phyloP scores from a whole-genome alignment of 1,140 invertebrate species.

The Grapholita molesta region DNA sequence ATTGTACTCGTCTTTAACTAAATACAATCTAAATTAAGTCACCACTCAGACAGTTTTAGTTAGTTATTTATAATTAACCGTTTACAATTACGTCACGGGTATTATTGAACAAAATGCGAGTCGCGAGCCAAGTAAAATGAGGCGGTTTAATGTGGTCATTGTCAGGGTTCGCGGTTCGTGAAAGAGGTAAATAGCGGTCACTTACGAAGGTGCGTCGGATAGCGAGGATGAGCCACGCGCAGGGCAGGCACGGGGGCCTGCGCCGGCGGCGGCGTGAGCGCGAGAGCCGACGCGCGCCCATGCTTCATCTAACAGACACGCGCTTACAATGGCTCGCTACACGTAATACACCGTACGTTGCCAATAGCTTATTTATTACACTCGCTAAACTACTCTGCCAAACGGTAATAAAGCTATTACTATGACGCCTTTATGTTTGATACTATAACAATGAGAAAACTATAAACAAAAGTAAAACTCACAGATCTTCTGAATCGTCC shows the following conservation, averaged over 20 bases:
- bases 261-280: neutral
- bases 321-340: neutral
- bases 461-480: neutral
- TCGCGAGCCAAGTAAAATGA: slow-evolving; percentile 10
- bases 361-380: slow-evolving; percentile 4
- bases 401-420: neutral
- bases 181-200: neutral
- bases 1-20: neutral
- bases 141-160: slow-evolving; percentile 5
- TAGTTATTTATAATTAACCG: neutral
- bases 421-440: neutral
- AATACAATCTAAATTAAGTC: neutral
- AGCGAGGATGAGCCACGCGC: neutral
- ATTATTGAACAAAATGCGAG: neutral
- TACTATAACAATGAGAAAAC: neutral
- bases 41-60: slow-evolving; percentile 2
- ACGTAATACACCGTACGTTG: neutral
- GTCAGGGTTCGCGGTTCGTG: slow-evolving; percentile 4
- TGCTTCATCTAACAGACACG: neutral
- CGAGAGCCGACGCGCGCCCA: neutral
- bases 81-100: neutral
- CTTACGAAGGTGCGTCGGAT: slow-evolving; percentile 1
- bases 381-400: neutral
- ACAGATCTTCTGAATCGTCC: slow-evolving; percentile 26
- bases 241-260: slow-evolving; percentile 1